phyloP scores from a whole-genome alignment of 2,797 vertebrate genomes.

The Phrynocephalus guinanensis region DNA sequence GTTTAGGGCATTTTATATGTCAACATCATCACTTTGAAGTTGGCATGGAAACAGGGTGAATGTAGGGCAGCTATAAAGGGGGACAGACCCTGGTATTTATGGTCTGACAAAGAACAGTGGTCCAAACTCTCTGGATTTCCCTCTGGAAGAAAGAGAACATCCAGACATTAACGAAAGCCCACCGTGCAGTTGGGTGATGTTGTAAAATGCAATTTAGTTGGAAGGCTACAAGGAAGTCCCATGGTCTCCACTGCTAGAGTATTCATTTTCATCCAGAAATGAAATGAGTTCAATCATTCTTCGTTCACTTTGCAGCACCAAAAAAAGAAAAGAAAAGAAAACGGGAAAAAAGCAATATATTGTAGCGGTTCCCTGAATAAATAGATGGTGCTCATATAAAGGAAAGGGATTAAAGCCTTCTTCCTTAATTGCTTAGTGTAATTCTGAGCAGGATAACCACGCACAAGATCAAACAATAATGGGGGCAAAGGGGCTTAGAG shows the following conservation, averaged over 20 bases:
- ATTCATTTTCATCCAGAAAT: constrained; percentile 57
- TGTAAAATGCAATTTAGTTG: constrained; percentile 44
- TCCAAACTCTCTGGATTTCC: constrained; percentile 25
- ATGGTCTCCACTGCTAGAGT: constrained; percentile 39
- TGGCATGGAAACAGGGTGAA: too few species aligned
- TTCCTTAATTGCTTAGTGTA: constrained; percentile 63
- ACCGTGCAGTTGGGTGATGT: constrained; percentile 21
- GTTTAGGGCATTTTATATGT: too few species aligned
- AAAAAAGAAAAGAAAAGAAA: constrained; percentile 1
- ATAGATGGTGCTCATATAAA: constrained; percentile 67
- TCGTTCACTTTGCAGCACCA: constrained; percentile 16
- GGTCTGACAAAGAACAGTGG: not conserved
- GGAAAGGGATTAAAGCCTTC: constrained; percentile 57
- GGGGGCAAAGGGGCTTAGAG: constrained; percentile 45
- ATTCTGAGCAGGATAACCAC: constrained; percentile 64
- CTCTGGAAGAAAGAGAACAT: constrained; percentile 43
- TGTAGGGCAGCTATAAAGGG: too few species aligned
- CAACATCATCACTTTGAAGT: too few species aligned
- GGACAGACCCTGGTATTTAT: not conserved
- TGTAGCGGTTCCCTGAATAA: constrained; percentile 50
- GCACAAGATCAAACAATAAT: constrained; percentile 58
- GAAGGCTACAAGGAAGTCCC: constrained; percentile 35
- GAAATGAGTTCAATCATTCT: constrained; percentile 49
- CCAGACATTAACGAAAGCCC: constrained; percentile 31
- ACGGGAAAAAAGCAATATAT: constrained; percentile 18